Percentiles rank a stretch among this genome's conserved stretches.
phyloP scores from a whole-genome alignment of 2,113 vertebrate species.

The Tragelaphus scriptus region DNA sequence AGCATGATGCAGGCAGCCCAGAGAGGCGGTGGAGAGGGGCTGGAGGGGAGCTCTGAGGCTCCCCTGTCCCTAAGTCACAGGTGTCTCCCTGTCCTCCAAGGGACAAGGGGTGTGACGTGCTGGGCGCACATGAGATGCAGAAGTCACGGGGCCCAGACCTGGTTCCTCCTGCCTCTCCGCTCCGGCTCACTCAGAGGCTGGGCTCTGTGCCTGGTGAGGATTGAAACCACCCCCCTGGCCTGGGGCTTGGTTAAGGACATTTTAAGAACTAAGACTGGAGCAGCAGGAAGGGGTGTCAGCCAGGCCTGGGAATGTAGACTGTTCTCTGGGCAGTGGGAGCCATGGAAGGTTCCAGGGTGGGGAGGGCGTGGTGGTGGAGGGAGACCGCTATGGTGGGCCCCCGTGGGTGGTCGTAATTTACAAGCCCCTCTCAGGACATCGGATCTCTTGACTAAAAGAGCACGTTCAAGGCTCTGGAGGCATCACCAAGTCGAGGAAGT shows the following conservation, averaged over 20 bases:
- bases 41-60: accelerated
- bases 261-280: background rate
- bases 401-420: background rate
- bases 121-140: background rate
- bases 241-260: background rate
- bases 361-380: too few species aligned
- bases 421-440: background rate
- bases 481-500: accelerated
- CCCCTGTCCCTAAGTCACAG: accelerated
- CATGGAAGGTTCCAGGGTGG: background rate
- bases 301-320: background rate
- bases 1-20: accelerated
- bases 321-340: background rate
- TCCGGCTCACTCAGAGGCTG: accelerated
- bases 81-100: background rate
- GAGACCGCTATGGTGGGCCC: too few species aligned
- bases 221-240: background rate
- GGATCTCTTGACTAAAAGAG: background rate
- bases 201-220: background rate
- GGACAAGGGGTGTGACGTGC: accelerated
- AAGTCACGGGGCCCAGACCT: accelerated
- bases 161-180: background rate
- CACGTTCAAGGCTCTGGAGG: background rate
- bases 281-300: background rate
- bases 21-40: accelerated